Evolutionary conservation across 2,113 vertebrate species (phyloP).

Genomic region (Tor tambroides): DNA sequence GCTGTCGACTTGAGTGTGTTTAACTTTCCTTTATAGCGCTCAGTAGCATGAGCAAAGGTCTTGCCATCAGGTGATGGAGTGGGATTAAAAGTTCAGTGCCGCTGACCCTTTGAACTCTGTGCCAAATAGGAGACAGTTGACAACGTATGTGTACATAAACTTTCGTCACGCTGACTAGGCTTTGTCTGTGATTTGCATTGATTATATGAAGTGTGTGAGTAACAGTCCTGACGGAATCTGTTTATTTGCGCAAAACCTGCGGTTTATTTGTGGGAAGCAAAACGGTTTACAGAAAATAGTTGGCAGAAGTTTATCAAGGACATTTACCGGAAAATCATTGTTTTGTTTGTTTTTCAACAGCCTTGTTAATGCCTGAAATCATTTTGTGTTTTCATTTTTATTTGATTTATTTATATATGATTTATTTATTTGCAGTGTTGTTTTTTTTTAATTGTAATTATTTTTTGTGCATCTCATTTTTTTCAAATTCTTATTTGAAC

Average conservation of each 20-base stretch:
- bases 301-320: neutral
- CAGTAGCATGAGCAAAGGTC: slow-evolving; percentile 48
- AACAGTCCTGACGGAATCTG: neutral
- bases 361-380: neutral
- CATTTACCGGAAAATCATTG: neutral
- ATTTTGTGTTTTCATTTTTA: neutral
- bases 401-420: neutral
- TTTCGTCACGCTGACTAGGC: slow-evolving; percentile 2
- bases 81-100: slow-evolving; percentile 29
- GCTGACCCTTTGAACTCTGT: slow-evolving; percentile 48
- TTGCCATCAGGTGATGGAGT: slow-evolving; percentile 38
- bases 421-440: neutral
- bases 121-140: slow-evolving; percentile 13
- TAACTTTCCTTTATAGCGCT: slow-evolving; percentile 22
- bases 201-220: slow-evolving; percentile 2
- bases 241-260: neutral
- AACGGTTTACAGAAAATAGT: neutral
- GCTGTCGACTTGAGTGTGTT: slow-evolving; percentile 32
- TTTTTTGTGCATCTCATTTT: neutral
- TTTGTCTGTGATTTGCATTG: slow-evolving; percentile 35
- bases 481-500: neutral
- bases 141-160: neutral
- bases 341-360: neutral
- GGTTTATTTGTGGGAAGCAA: neutral
- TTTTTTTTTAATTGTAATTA: neutral